These are phyloP conservation scores for Epinotia ramella DNA, from an alignment of 2,888 invertebrate species.

Conservation along the genomic window DNA sequence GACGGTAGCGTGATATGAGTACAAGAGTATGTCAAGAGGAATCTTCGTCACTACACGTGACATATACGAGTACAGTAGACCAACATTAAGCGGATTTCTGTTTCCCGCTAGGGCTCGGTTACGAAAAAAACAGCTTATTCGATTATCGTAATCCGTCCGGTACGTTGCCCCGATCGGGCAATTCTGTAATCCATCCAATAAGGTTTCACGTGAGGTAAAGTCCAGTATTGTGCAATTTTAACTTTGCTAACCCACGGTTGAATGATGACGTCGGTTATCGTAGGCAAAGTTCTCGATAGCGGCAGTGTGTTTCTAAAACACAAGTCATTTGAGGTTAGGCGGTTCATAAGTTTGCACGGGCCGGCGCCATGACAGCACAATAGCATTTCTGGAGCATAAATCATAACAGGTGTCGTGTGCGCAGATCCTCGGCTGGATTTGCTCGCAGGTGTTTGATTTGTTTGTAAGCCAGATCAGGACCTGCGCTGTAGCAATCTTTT, in stretches of 20 bases:
- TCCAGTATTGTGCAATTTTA: constrained; percentile 35
- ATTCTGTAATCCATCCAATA: constrained; percentile 34
- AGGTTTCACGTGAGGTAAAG: constrained; percentile 33
- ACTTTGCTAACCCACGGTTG: constrained; percentile 31
- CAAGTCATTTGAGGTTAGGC: constrained; percentile 67
- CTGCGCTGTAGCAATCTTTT: constrained; percentile 35
- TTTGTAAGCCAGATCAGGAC: constrained; percentile 48
- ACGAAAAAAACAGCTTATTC: constrained; percentile 43
- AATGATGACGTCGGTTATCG: constrained; percentile 42
- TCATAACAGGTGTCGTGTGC: constrained; percentile 76
- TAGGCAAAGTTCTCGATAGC: constrained; percentile 37
- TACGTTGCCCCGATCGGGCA: constrained; percentile 18
- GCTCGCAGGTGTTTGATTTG: constrained; percentile 64
- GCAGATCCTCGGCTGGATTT: constrained; percentile 59
- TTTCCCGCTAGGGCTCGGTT: constrained; percentile 34
- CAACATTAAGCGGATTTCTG: constrained; percentile 39
- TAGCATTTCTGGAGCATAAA: constrained; percentile 71
- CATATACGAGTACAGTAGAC: constrained; percentile 26
- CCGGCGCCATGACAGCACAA: constrained; percentile 74
- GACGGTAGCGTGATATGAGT: constrained; percentile 33
- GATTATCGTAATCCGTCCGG: constrained; percentile 42
- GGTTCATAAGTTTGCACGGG: constrained; percentile 71
- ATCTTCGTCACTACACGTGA: constrained; percentile 14
- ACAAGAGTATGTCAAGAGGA: constrained; percentile 29
- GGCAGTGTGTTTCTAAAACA: constrained; percentile 57